Evolutionary conservation across 2,113 vertebrate genomes (phyloP), one percentile per base, ranked within the genome.

Genomic region (Hippocampus comes): DNA sequence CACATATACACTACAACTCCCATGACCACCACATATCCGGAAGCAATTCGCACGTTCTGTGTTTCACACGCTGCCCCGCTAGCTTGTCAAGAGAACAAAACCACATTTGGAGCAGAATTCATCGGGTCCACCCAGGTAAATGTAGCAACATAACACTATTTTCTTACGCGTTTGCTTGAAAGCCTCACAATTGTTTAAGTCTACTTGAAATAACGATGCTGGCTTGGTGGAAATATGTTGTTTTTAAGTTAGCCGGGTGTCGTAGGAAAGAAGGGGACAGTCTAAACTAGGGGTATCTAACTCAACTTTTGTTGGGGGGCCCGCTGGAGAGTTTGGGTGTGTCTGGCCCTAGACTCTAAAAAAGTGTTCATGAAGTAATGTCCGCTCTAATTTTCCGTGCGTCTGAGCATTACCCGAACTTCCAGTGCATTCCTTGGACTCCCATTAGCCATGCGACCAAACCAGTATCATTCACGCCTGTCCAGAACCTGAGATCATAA

Each of bases 51-150:
- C 2, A 43, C 30, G 46, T 23, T 10, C 49, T 51, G 55, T 69
- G 42, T 57, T 49, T 65, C 84, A 84, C 84, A 68, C 83, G 87
- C 81, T 81, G 20, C 38, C 76, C 74, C 5, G 59, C 63, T 49
- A 63, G n/a, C 48, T 3, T 7, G 17, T 0, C 14, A 15, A 18
- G 17, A 38, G 77, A 48, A 57, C 61, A 8, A 12, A 46, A 1
- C 17, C 14, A 48, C 2, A 2, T 63, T 55, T 75, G 4, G 17
- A 46, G n/a, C 12, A 25, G 14, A 18, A 66, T 27, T 27, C n/a
- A 15, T 56, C 21, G 60, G 1, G 0, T 17, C 21, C 43, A 5
- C 48, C 10, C 21, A 80, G 70, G 79, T 85, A 53, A 74, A 1
- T 2, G 9, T 20, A 14, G 7, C 0, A 0, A 0, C 68, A 14